A percentile compares a stretch with the other conserved stretches of the same genome.
Conservation (phyloP, 2,888 invertebrate genomes). For the Myopa tessellatipennis region DNA sequence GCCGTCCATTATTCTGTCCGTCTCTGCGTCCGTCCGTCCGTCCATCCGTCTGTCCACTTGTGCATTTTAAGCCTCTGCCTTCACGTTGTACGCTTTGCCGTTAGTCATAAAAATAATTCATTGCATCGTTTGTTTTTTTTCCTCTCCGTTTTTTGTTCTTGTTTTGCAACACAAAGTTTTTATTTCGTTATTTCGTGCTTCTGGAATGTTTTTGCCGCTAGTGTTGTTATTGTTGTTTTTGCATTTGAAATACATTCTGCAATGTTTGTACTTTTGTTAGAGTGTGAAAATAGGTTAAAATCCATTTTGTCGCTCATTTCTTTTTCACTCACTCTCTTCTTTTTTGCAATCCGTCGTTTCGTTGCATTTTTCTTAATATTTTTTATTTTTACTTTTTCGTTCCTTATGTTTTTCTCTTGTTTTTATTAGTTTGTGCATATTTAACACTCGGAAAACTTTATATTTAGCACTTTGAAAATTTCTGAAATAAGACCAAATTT, state of each 20-base stretch:
- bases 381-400: background rate
- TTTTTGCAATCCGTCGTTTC: background rate
- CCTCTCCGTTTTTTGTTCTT: background rate
- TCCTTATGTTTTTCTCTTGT: too few species aligned
- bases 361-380: background rate
- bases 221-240: background rate
- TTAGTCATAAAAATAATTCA: conserved; percentile 6
- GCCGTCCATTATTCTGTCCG: too few species aligned
- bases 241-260: background rate
- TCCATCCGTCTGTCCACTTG: background rate
- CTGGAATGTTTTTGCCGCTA: background rate
- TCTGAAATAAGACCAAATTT: too few species aligned
- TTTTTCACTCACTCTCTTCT: background rate
- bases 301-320: background rate
- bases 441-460: too few species aligned
- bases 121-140: background rate
- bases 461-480: too few species aligned
- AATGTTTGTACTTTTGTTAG: too few species aligned
- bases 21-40: background rate
- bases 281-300: conserved; percentile 6
- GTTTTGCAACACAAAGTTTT: background rate
- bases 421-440: too few species aligned
- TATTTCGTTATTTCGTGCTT: background rate
- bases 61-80: background rate
- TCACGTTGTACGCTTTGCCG: background rate